Evolutionary conservation across 2,113 vertebrate species (phyloP).

Genomic region (Corythoichthys intestinalis): DNA sequence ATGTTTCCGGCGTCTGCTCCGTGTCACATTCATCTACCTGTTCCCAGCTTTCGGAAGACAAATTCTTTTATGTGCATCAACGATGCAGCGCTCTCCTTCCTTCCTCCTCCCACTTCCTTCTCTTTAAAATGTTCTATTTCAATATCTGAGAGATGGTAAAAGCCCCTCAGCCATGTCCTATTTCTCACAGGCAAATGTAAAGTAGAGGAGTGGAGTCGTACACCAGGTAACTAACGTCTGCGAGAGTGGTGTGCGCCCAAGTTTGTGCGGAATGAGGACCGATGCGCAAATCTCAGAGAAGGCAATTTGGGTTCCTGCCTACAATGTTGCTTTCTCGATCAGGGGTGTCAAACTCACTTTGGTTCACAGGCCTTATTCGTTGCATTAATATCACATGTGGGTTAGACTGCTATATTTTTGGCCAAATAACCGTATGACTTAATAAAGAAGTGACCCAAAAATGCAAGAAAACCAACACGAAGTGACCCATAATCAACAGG

Average conservation of each 20-base stretch:
- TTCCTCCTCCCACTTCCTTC: background rate
- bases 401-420: too few relatives aligned
- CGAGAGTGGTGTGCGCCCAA: background rate
- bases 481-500: too few relatives aligned
- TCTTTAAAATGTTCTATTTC: slow-evolving; percentile 55
- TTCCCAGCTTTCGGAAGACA: slow-evolving; percentile 41
- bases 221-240: slow-evolving; percentile 45
- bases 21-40: slow-evolving; percentile 42
- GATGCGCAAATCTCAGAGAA: too few relatives aligned
- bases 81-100: slow-evolving; percentile 30
- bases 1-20: background rate
- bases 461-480: too few relatives aligned
- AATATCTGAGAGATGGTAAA: slow-evolving; percentile 70
- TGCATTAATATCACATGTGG: too few relatives aligned
- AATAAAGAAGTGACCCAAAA: too few relatives aligned
- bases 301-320: too few relatives aligned
- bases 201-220: slow-evolving; percentile 42
- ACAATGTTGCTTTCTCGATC: too few relatives aligned
- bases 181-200: slow-evolving; percentile 65
- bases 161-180: slow-evolving; percentile 69
- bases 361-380: too few relatives aligned
- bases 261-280: too few relatives aligned
- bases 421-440: too few relatives aligned
- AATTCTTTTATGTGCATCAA: slow-evolving; percentile 63
- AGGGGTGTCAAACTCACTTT: too few relatives aligned